phyloP scores from a whole-genome alignment of 2,888 invertebrate species.

The Syrphus vitripennis region DNA sequence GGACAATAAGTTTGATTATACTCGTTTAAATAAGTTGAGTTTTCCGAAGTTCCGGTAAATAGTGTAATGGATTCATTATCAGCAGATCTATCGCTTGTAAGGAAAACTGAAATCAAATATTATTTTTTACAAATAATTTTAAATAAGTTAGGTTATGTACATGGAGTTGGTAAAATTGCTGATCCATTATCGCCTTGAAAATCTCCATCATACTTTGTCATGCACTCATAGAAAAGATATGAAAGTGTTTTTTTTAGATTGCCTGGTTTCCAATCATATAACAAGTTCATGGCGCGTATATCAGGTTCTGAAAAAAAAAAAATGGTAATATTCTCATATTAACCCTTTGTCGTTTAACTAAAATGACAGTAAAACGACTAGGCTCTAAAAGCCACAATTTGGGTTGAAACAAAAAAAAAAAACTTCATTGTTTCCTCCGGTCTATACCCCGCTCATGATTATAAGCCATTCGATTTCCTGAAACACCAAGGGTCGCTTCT shows the following conservation, averaged over 20 bases:
- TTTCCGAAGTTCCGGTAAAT: background rate
- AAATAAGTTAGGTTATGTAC: slow-evolving; percentile 7
- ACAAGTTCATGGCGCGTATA: slow-evolving; percentile 3
- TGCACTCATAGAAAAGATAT: slow-evolving; percentile 78
- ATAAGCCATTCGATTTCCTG: too few species aligned
- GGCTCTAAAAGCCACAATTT: too few species aligned
- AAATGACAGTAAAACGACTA: too few species aligned
- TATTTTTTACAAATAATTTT: background rate
- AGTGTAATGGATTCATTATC: background rate
- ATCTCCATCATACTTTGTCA: slow-evolving; percentile 76
- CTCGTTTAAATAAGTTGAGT: background rate
- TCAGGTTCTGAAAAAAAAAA: background rate
- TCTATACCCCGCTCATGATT: too few species aligned
- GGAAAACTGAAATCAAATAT: background rate
- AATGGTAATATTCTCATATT: too few species aligned
- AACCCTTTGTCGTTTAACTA: too few species aligned
- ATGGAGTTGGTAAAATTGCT: slow-evolving; percentile 28
- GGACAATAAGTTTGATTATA: slow-evolving; percentile 83
- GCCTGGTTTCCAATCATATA: slow-evolving; percentile 37
- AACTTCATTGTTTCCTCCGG: too few species aligned
- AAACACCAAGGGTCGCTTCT: too few species aligned
- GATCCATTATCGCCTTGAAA: slow-evolving; percentile 72
- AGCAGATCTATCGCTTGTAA: background rate
- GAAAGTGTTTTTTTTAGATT: slow-evolving; percentile 74
- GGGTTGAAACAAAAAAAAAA: too few species aligned